Percentiles rank a stretch among this genome's conserved stretches.
Conservation (phyloP, 2,113 vertebrate species). For the Benitochromis conjunctus region DNA sequence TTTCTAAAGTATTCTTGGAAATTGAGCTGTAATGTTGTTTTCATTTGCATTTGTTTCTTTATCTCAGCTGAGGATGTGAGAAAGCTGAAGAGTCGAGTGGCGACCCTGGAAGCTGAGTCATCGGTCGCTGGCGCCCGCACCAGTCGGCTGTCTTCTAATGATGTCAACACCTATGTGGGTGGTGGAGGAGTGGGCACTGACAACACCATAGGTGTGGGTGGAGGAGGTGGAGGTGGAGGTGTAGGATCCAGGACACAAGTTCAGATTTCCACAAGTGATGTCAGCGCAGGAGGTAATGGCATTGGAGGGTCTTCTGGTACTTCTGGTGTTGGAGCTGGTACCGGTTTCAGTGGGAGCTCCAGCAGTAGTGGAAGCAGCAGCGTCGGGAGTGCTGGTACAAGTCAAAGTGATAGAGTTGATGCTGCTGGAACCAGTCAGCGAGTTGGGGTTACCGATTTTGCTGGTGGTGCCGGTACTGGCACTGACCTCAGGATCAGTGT, state of each 20-base stretch:
- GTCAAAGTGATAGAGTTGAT: neutral
- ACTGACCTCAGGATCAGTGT: neutral
- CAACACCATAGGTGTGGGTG: neutral
- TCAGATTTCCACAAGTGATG: neutral
- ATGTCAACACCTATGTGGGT: conserved; percentile 8
- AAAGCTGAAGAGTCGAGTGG: conserved; percentile 83
- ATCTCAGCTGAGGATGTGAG: conserved; percentile 85
- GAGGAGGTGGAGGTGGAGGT: neutral
- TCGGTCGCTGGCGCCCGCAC: neutral
- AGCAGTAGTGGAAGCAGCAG: neutral
- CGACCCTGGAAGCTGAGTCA: conserved; percentile 69
- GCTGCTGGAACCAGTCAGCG: neutral
- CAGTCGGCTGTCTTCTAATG: neutral
- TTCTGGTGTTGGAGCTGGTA: neutral
- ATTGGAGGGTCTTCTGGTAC: neutral
- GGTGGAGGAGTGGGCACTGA: neutral
- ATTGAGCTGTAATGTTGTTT: no score
- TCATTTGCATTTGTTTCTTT: neutral
- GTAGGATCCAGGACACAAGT: neutral
- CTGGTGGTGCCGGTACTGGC: neutral
- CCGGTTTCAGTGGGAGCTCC: neutral
- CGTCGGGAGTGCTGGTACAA: neutral
- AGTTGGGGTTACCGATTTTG: neutral
- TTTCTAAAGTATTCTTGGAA: no score
- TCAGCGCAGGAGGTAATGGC: neutral